phyloP scores from a whole-genome alignment of 1,140 invertebrate genomes.

The Magallana angulata region DNA sequence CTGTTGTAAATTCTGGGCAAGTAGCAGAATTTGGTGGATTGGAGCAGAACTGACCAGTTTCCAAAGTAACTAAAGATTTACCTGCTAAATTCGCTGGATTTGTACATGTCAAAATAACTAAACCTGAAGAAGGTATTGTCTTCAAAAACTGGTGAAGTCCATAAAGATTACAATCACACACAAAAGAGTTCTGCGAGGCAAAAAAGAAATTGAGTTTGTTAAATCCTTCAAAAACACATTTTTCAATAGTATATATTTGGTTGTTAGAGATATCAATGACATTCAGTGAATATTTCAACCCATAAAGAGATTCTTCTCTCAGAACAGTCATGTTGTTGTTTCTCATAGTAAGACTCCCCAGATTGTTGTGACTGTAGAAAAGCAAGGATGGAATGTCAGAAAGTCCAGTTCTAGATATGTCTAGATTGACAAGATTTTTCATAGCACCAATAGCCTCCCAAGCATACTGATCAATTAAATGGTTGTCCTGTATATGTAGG shows the following conservation, averaged over 20 bases:
- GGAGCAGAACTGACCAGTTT: constrained; percentile 39
- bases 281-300: constrained; percentile 59
- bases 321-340: constrained; percentile 61
- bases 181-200: constrained; percentile 61
- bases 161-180: constrained; percentile 67
- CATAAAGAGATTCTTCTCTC: constrained; percentile 55
- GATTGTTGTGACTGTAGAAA: constrained; percentile 58
- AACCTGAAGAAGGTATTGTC: constrained; percentile 11
- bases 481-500: constrained; percentile 56
- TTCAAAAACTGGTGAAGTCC: constrained; percentile 64
- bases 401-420: constrained; percentile 58
- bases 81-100: background rate
- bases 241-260: constrained; percentile 59
- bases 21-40: background rate
- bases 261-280: constrained; percentile 62
- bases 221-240: constrained; percentile 68
- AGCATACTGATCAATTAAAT: constrained; percentile 50
- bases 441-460: constrained; percentile 61
- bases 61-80: background rate
- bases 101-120: background rate
- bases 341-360: constrained; percentile 60
- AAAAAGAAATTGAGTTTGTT: constrained; percentile 53
- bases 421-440: constrained; percentile 48
- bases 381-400: constrained; percentile 58
- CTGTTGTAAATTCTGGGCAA: constrained; percentile 55